Conservation (phyloP, 2,888 invertebrate species). For the Byasa hedistus region DNA sequence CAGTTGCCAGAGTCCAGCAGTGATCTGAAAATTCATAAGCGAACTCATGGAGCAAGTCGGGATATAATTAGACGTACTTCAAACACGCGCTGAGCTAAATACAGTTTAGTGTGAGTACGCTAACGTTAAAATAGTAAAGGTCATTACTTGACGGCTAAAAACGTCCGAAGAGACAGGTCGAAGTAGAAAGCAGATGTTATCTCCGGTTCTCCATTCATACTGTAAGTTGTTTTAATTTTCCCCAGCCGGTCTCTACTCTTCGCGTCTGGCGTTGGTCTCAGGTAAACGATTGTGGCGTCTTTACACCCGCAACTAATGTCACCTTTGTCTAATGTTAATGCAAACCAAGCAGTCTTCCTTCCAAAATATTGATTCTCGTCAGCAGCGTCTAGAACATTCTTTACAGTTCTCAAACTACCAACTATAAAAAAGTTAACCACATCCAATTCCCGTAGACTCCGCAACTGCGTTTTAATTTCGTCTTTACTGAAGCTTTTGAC, state of each 20-base stretch:
- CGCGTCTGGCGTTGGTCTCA: conserved; percentile 85
- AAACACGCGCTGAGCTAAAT: conserved; percentile 54
- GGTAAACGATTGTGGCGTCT: conserved; percentile 87
- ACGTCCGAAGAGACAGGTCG: conserved; percentile 87
- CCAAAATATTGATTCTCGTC: conserved; percentile 88
- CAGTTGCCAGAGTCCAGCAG: conserved; percentile 86
- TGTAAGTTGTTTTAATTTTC: conserved; percentile 84
- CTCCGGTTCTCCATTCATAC: conserved; percentile 85
- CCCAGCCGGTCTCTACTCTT: conserved; percentile 85
- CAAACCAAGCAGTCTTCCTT: conserved; percentile 93
- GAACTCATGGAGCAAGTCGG: conserved; percentile 65
- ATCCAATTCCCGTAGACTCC: conserved; percentile 87
- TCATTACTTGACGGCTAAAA: conserved; percentile 86
- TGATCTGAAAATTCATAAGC: conserved; percentile 80
- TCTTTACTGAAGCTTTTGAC: conserved; percentile 80
- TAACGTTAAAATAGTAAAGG: conserved; percentile 55
- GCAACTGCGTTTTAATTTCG: conserved; percentile 84
- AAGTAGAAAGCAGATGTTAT: conserved; percentile 93
- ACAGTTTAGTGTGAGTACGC: conserved; percentile 47
- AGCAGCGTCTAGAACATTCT: conserved; percentile 84
- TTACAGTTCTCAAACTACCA: conserved; percentile 86
- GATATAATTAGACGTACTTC: conserved; percentile 64
- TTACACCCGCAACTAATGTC: conserved; percentile 86
- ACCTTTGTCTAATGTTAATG: conserved; percentile 87
- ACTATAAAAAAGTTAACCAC: conserved; percentile 94